Evolutionary conservation across 2,113 vertebrate genomes (phyloP), one percentile per base, ranked within the genome.

Genomic region (Platanista minor): DNA sequence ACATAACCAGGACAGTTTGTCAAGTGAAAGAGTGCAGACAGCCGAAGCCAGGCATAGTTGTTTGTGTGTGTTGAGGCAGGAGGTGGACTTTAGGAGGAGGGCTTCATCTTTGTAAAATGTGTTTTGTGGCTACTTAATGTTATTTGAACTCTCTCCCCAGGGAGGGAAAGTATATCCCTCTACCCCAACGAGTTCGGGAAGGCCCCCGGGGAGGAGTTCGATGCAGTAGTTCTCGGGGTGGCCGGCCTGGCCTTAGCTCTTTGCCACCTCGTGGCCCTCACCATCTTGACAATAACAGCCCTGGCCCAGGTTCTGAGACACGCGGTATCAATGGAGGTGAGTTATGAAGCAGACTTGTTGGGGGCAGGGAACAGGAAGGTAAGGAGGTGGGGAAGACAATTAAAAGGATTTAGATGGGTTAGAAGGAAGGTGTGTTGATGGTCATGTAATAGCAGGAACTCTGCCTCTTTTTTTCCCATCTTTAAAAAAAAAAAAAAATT

Each of bases 131-230:
- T 91, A 6, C 10, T 25, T 69, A 9, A n/a, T 46, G 69, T 93
- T 41, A 33, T 33, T 62, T 91, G 46, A 75, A 77, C 31, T 95
- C 27, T 96, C 54, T 91, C 12, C 64, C 49, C 12, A 99, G 99
- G 97, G 99, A 99, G 59, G 99, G 99, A 46, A 99, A 99, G 86
- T 99, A 99, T 97, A 99, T 99, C 95, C 99, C 99, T 89, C 97
- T 99, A 95, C 99, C 99, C 78, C 99, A 99, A 5, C 98, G 99
- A 39, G 99, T 99, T 96, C 98, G 99, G 80, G 99, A 99, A 95
- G 98, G 98, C 74, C 97, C 98, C 13, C 95, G 98, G 66, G 99
- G 98, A 94, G 98, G 98, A 78, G 97, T 98, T 95, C 91, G 99
- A 7, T 98, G 98, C 94, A 98, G 96, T 89, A 95, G 98, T 67